phyloP scores from a whole-genome alignment of 2,797 vertebrate genomes.

The Darevskia nairensis region DNA sequence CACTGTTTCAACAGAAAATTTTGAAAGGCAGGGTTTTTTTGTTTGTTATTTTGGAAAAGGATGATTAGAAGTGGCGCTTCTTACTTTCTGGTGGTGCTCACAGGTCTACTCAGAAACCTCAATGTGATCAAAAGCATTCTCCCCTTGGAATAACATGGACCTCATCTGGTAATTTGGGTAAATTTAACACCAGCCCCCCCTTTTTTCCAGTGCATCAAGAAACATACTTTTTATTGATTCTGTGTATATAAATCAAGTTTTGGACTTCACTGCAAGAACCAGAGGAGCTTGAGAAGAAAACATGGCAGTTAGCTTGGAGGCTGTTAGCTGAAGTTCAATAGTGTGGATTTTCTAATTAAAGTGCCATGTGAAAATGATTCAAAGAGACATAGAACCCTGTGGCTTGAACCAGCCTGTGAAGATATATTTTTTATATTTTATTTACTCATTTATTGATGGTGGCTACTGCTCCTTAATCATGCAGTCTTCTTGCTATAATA shows the following conservation, averaged over 20 bases:
- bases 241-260: neutral
- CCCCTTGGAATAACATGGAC: neutral
- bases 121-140: neutral
- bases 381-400: neutral
- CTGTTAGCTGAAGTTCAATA: neutral
- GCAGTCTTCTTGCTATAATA: neutral
- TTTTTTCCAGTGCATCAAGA: neutral
- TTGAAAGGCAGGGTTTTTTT: neutral
- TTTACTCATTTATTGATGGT: neutral
- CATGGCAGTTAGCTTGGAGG: neutral
- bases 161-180: neutral
- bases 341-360: conserved; percentile 29
- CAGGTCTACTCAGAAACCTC: neutral
- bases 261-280: neutral
- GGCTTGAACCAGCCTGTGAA: neutral
- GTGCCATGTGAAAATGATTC: neutral
- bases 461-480: neutral
- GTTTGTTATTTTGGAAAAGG: neutral
- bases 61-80: neutral
- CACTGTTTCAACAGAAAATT: neutral
- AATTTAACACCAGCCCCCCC: neutral
- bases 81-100: neutral
- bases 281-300: neutral
- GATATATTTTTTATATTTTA: neutral
- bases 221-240: conserved; percentile 10